Base-by-base conservation (phyloP, 2,113 vertebrate genomes). In the Semnornis frantzii region DNA sequence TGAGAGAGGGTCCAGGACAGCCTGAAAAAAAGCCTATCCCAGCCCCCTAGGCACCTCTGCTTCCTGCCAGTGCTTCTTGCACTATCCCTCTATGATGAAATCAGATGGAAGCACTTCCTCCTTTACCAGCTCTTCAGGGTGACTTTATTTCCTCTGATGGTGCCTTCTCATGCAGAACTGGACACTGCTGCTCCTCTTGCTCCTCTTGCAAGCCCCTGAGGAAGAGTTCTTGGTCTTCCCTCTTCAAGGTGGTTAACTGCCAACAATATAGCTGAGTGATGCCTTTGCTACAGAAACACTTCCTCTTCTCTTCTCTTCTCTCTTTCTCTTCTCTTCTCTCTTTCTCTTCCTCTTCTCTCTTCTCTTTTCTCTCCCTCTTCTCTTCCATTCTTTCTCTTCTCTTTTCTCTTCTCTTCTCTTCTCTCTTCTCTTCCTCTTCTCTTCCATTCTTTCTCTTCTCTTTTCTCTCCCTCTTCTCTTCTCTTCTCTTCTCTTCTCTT, bases 41-140 rank as follows among this genome's bases (percentile, higher is more conserved):
- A 0, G 5, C 10, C 3, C 8, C 31, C 52, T 31, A 15, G 21
- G 34, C 64, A 85, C 0, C 0, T 62, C 55, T 14, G 6, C 24
- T 15, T 83, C 52, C 83, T 88, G 57, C 31, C 1, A 1, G 28
- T 48, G 25, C 55, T 46, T 83, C 33, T 12, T 70, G 69, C 21
- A 27, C 50, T 48, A 15, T 28, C 30, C 24, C 20, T 65, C 58
- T 54, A 13, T 5, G 20, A 33, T 34, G 27, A 71, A 39, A 69
- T n/a, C 58, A 69, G 28, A 50, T 14, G 33, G 74, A 89, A 89
- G 15, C 11, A 52, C 15, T 48, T 83, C 55, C 18, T 81, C 30
- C 81, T 89, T 50, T 48, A 66, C 14, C 23, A 27, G 5, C 24
- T 64, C 60, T 39, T 31, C 34, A 71, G 30, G 46, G 52, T 11